A percentile compares a stretch with the other conserved stretches of the same genome.
phyloP scores from a whole-genome alignment of 2,113 vertebrate genomes.

The Catagonus wagneri region DNA sequence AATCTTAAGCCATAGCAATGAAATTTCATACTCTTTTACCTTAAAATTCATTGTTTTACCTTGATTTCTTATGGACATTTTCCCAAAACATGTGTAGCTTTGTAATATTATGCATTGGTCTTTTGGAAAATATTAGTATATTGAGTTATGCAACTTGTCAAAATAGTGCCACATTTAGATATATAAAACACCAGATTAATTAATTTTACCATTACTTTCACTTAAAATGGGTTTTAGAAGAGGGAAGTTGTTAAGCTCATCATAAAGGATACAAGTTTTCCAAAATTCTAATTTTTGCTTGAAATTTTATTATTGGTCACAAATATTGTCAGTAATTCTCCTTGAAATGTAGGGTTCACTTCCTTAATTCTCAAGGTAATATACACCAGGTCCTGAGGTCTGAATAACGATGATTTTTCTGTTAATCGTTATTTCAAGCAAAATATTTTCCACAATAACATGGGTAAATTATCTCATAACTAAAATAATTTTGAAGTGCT shows the following conservation, averaged over 20 bases:
- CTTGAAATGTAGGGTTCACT: slow-evolving; percentile 36
- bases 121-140: neutral
- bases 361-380: neutral
- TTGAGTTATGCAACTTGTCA: neutral
- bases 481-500: neutral
- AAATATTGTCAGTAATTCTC: neutral
- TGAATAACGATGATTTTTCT: neutral
- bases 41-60: neutral
- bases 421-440: neutral
- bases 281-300: neutral
- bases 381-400: neutral
- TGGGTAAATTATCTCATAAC: neutral
- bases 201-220: neutral
- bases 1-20: neutral
- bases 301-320: neutral
- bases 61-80: neutral
- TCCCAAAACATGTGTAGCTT: neutral
- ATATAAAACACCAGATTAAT: neutral
- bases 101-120: too few species aligned
- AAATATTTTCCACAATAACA: neutral
- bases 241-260: neutral
- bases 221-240: neutral
- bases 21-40: neutral
- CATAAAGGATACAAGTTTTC: neutral
- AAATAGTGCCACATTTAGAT: neutral